Conservation (phyloP, 2,888 invertebrate species). For the Acanthosepion lycidas region DNA sequence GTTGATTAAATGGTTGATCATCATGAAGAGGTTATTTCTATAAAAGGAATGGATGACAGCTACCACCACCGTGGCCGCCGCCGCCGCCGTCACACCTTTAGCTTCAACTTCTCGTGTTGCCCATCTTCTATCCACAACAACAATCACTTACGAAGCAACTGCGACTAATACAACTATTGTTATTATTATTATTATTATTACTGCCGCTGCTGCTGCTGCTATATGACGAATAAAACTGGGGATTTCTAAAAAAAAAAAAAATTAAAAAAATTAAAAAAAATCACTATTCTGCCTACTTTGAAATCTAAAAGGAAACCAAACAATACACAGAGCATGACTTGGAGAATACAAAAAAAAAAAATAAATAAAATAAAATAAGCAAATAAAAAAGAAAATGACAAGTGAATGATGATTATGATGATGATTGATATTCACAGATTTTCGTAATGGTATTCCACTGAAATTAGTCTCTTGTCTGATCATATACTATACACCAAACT, state of each 20-base stretch:
- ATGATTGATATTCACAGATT: no score
- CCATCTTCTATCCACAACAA: conserved; percentile 12
- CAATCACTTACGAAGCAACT: not conserved
- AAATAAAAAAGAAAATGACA: no score
- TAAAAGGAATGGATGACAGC: not conserved
- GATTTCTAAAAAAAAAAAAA: not conserved
- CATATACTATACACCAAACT: no score
- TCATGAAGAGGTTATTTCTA: not conserved
- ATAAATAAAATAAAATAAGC: no score
- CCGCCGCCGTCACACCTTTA: not conserved
- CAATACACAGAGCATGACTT: no score
- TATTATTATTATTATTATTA: not conserved
- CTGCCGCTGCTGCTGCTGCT: not conserved
- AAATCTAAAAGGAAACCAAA: no score
- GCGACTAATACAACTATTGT: not conserved
- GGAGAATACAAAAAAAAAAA: no score
- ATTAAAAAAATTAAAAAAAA: not conserved
- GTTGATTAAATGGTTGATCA: not conserved
- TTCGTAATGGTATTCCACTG: no score
- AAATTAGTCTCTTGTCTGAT: no score
- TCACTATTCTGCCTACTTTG: not conserved
- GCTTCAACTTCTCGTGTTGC: not conserved
- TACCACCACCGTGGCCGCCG: not conserved
- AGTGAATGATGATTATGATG: no score
- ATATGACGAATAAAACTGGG: not conserved